Evolutionary conservation across 2,113 vertebrate species (phyloP).

Genomic region (Bolborhynchus lineola): DNA sequence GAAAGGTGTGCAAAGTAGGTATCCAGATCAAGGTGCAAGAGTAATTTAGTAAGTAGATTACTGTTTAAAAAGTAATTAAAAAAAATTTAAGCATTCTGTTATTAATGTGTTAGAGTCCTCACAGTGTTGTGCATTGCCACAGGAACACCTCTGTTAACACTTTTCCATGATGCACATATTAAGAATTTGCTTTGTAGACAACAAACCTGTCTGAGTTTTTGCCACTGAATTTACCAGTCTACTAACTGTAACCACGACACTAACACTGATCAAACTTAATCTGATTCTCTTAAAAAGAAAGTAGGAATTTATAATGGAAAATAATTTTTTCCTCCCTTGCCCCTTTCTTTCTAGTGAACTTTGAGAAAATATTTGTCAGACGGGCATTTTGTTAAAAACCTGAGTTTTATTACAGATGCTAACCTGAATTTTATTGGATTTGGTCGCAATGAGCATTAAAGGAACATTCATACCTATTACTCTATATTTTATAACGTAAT

Average conservation of each 20-base stretch:
- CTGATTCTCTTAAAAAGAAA: neutral
- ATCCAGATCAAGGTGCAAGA: neutral
- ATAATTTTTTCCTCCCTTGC: neutral
- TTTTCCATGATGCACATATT: neutral
- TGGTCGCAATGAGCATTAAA: neutral
- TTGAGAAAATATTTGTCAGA: neutral
- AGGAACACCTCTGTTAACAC: neutral
- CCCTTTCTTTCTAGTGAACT: neutral
- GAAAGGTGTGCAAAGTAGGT: neutral
- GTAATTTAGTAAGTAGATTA: neutral
- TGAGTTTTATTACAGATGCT: neutral
- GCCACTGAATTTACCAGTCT: neutral
- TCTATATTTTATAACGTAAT: neutral
- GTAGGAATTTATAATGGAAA: neutral
- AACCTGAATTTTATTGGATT: neutral
- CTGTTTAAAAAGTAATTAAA: neutral
- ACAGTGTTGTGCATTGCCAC: neutral
- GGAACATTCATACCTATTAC: neutral
- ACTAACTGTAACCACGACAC: too few species aligned
- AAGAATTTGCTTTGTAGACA: neutral
- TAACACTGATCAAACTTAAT: neutral
- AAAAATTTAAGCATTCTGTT: neutral
- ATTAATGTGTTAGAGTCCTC: neutral
- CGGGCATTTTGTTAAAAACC: neutral
- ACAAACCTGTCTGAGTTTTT: neutral